phyloP scores from a whole-genome alignment of 2,888 invertebrate species.

The Mermis nigrescens region DNA sequence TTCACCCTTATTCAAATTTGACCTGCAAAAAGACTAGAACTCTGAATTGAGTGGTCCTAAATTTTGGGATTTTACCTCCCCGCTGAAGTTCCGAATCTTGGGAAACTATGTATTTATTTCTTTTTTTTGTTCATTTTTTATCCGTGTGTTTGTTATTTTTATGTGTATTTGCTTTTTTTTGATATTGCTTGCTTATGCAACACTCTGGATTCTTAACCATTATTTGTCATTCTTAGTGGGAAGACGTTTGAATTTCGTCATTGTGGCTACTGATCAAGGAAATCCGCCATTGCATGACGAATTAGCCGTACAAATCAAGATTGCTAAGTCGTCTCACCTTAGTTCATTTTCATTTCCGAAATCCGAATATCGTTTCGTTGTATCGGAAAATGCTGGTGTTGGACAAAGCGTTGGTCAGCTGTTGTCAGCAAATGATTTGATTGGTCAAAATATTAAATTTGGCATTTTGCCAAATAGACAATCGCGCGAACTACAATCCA shows the following conservation, averaged over 20 bases:
- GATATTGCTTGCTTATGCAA: too few species aligned
- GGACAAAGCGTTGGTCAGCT: conserved; percentile 7
- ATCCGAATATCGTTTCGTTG: conserved; percentile 1
- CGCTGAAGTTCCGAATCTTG: neutral
- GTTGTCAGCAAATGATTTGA: neutral
- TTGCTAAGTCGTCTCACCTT: conserved; percentile 35
- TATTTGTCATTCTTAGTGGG: conserved; percentile 45
- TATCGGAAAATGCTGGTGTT: conserved; percentile 1
- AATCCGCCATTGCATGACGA: conserved; percentile 49
- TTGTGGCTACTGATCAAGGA: conserved; percentile 65
- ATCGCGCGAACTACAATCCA: too few species aligned
- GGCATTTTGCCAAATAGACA: too few species aligned
- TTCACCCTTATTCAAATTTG: too few species aligned
- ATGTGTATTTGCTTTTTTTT: too few species aligned
- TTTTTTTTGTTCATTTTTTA: neutral
- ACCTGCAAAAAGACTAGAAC: too few species aligned
- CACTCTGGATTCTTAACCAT: too few species aligned
- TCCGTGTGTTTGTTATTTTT: neutral
- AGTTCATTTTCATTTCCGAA: neutral
- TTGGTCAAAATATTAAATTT: too few species aligned
- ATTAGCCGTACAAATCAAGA: conserved; percentile 57
- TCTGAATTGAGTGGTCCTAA: too few species aligned
- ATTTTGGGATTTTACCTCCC: too few species aligned
- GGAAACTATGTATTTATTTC: neutral
- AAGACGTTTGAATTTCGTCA: conserved; percentile 64